These are phyloP conservation scores for Zenarchopterus dispar DNA, from an alignment of 2,797 vertebrate genomes.

Conservation along the genomic window DNA sequence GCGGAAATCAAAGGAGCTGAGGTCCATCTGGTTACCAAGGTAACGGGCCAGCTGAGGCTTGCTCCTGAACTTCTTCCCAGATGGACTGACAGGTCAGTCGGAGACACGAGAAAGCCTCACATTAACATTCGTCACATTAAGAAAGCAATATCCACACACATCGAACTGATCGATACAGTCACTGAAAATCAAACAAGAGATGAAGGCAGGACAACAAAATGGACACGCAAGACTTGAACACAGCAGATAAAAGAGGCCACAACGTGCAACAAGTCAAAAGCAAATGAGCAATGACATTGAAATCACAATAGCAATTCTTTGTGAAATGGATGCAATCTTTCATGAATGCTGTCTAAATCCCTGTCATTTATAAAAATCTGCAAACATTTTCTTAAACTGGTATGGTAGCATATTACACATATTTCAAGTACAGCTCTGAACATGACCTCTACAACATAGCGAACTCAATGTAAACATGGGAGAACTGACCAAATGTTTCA, in stretches of 20 bases:
- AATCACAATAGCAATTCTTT: conserved; percentile 25
- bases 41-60: conserved; percentile 99
- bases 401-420: too few relatives aligned
- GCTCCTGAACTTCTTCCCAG: conserved; percentile 99
- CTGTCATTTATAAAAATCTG: too few relatives aligned
- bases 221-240: conserved; percentile 21
- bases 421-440: too few relatives aligned
- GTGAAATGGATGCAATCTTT: conserved; percentile 55
- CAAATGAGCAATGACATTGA: conserved; percentile 42
- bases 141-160: background rate
- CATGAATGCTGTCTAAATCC: too few relatives aligned
- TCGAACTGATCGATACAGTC: background rate
- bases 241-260: conserved; percentile 28
- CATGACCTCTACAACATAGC: conserved; percentile 7
- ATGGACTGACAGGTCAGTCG: conserved; percentile 84
- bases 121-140: too few relatives aligned
- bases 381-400: too few relatives aligned
- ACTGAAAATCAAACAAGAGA: conserved; percentile 10
- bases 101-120: conserved; percentile 15
- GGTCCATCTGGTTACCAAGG: conserved; percentile 98
- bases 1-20: conserved; percentile 96
- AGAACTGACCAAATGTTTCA: conserved; percentile 46
- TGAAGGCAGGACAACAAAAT: conserved; percentile 1
- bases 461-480: conserved; percentile 38
- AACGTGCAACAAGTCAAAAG: conserved; percentile 70